Conservation (phyloP, 2,113 vertebrate species). For the Thalassoma bifasciatum region DNA sequence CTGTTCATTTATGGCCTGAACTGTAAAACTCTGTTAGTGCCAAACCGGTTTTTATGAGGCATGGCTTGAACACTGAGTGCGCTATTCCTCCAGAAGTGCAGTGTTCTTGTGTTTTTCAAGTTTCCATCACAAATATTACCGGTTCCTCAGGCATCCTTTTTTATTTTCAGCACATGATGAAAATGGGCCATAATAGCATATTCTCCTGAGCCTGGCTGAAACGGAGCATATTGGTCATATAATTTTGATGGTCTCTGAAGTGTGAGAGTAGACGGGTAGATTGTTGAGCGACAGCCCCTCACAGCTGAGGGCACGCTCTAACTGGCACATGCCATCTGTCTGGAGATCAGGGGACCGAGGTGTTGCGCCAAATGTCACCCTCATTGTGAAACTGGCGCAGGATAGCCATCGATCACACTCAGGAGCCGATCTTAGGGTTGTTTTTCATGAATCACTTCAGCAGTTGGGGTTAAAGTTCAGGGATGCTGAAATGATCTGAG, state of each 20-base stretch:
- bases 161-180: slow-evolving; percentile 30
- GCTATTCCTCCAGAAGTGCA: background rate
- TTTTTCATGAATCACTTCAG: slow-evolving; percentile 32
- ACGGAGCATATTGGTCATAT: slow-evolving; percentile 60
- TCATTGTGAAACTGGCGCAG: slow-evolving; percentile 25
- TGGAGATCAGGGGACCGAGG: slow-evolving; percentile 54
- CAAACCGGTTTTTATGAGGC: too few species aligned
- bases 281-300: slow-evolving; percentile 32
- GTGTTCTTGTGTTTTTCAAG: slow-evolving; percentile 20
- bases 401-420: slow-evolving; percentile 22
- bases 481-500: slow-evolving; percentile 13
- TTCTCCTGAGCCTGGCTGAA: slow-evolving; percentile 35
- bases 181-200: slow-evolving; percentile 48
- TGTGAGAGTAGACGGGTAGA: slow-evolving; percentile 12
- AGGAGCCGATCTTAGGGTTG: slow-evolving; percentile 5
- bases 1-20: background rate
- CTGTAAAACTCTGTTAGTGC: background rate
- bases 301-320: slow-evolving; percentile 50
- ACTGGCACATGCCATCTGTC: slow-evolving; percentile 65
- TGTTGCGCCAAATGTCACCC: slow-evolving; percentile 47
- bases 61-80: too few species aligned
- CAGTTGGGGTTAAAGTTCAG: slow-evolving; percentile 21
- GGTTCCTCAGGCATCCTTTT: slow-evolving; percentile 21
- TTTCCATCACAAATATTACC: slow-evolving; percentile 17
- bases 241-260: slow-evolving; percentile 49